phyloP scores from a whole-genome alignment of 2,113 vertebrate species.

The Pygoscelis antarcticus region DNA sequence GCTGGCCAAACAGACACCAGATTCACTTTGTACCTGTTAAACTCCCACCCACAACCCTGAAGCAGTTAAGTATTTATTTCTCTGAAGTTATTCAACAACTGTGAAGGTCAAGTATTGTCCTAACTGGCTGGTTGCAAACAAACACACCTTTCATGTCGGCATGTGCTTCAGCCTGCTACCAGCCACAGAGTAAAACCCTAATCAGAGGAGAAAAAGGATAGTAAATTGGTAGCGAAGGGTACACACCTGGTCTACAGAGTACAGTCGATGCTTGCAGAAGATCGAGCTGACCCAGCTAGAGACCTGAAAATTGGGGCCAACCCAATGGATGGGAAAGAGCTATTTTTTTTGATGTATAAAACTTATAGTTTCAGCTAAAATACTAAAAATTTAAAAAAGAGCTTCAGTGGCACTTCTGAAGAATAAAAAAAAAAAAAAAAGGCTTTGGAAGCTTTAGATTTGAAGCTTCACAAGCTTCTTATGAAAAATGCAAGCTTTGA shows the following conservation, averaged over 20 bases:
- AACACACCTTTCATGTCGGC: neutral
- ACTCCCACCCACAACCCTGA: neutral
- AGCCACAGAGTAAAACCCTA: neutral
- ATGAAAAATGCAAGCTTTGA: conserved; percentile 74
- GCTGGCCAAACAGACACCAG: neutral
- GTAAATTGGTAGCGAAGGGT: neutral
- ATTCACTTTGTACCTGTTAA: neutral
- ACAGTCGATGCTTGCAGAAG: neutral
- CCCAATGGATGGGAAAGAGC: neutral
- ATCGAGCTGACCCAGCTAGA: neutral
- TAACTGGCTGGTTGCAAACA: neutral
- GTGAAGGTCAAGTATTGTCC: conserved; percentile 39
- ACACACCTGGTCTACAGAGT: neutral
- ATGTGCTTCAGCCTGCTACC: neutral
- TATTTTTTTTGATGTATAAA: neutral
- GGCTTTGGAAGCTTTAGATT: conserved; percentile 64
- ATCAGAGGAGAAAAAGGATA: neutral
- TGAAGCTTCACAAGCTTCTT: conserved; percentile 70
- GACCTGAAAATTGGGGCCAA: neutral
- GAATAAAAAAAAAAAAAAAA: conserved; percentile 48
- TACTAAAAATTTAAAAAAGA: conserved; percentile 20
- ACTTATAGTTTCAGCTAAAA: conserved; percentile 59
- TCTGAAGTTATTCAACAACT: conserved; percentile 29
- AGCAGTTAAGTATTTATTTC: neutral
- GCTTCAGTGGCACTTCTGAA: conserved; percentile 67